Evolutionary conservation across 2,113 vertebrate genomes (phyloP).

Genomic region (Oxyruncus cristatus): DNA sequence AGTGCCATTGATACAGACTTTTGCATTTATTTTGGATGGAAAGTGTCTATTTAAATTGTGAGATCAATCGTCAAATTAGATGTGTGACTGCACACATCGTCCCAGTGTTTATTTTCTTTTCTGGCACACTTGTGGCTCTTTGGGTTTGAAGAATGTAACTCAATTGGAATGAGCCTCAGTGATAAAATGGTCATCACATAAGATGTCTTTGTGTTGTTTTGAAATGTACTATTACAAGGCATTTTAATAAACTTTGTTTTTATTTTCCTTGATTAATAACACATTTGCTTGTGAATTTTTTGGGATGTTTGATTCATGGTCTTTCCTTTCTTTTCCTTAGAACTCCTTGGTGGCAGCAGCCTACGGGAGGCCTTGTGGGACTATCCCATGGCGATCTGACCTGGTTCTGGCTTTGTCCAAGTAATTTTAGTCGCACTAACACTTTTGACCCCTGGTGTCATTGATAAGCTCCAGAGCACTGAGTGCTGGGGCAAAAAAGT

Average conservation of each 20-base stretch:
- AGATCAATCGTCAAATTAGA: slow-evolving; percentile 68
- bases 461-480: slow-evolving; percentile 81
- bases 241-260: slow-evolving; percentile 98
- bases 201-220: slow-evolving; percentile 77
- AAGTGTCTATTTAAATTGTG: slow-evolving; percentile 69
- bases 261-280: slow-evolving; percentile 95
- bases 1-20: slow-evolving; percentile 34
- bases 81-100: slow-evolving; percentile 60
- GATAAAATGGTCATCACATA: slow-evolving; percentile 74
- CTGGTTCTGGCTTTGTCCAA: slow-evolving; percentile 81
- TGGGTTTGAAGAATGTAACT: slow-evolving; percentile 72
- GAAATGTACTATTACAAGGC: slow-evolving; percentile 75
- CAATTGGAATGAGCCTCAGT: slow-evolving; percentile 65
- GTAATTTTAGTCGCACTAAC: slow-evolving; percentile 85
- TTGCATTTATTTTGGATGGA: slow-evolving; percentile 51
- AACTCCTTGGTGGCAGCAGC: slow-evolving; percentile 88
- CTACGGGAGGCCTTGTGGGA: slow-evolving; percentile 81
- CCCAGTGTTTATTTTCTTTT: slow-evolving; percentile 81
- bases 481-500: slow-evolving; percentile 62
- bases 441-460: slow-evolving; percentile 76
- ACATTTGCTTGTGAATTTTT: slow-evolving; percentile 87
- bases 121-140: slow-evolving; percentile 71
- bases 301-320: slow-evolving; percentile 87
- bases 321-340: slow-evolving; percentile 90
- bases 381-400: slow-evolving; percentile 88